Base-by-base conservation (phyloP, 2,888 invertebrate genomes). In the Sussaba pulchella region DNA sequence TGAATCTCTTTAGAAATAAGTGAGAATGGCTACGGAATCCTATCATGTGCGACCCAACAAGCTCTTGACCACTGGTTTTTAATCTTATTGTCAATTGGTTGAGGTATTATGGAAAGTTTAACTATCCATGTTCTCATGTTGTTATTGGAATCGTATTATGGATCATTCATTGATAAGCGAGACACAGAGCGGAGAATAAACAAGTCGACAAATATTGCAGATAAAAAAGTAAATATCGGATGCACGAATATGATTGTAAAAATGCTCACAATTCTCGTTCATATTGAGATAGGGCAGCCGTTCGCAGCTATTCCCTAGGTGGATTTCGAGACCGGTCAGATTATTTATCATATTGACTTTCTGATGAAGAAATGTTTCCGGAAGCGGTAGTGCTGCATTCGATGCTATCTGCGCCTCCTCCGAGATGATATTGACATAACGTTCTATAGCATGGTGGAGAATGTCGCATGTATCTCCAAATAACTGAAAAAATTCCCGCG, bases 251-350 rank as follows among this genome's bases (percentile, higher is more conserved):
- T 8, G 14, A 2, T 19, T 59, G 31, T n/a, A 47, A 19, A 12
- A n/a, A 24, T 54, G 86, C 95, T 94, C 93, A 97, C 96, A 97
- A 85, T 94, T 94, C 92, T 98, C 98, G 88, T 96, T 94, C 95
- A 97, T 97, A 61, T 94, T 91, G 41, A 95, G 92, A 81, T 94
- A 92, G 0, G 97, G 97, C 87, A 94, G 93, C 0, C 92, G 92
- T 86, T 95, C 94, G 89, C 97, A 98, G 0, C 93, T 92, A 5
- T 93, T 90, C 21, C 91, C 92, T 63, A 97, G 91, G 41, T 94
- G 90, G 0, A 97, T 93, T n/a, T 93, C 88, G 12, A 97, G 87
- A 14, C 91, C 85, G 10, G 90, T 89, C n/a, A 96, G 87, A 70
- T 5, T 31, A 90, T 90, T 4, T 93, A 93, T 12, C 84, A 78